These are phyloP conservation scores for Phalacrocorax aristotelis DNA, from an alignment of 2,113 vertebrate species.

Conservation along the genomic window DNA sequence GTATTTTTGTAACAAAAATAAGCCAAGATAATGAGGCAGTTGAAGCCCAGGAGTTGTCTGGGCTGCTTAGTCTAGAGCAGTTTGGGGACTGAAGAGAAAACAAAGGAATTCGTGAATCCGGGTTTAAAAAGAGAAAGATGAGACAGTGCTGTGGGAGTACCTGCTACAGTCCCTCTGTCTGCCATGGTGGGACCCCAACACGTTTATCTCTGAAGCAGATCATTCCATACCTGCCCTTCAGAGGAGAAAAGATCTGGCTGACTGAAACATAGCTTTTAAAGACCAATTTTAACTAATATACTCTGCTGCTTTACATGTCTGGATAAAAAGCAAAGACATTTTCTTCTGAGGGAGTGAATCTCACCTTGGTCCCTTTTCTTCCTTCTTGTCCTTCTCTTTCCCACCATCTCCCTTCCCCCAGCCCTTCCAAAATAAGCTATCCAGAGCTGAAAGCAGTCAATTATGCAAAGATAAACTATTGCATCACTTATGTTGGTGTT, in stretches of 20 bases:
- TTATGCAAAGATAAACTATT: background rate
- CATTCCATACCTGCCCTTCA: background rate
- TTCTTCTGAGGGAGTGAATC: constrained; percentile 13
- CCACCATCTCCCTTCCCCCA: background rate
- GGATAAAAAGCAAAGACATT: background rate
- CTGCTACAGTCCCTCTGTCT: background rate
- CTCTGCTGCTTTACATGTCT: background rate
- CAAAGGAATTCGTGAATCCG: background rate
- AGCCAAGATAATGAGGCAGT: background rate
- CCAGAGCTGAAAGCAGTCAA: background rate
- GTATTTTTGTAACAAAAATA: background rate
- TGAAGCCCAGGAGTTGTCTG: background rate
- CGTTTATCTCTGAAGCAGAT: background rate
- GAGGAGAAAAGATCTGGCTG: background rate
- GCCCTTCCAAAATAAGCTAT: background rate
- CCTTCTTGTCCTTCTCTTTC: background rate
- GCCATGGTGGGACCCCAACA: background rate
- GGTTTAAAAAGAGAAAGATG: background rate
- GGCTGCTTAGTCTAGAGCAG: background rate
- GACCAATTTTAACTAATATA: background rate
- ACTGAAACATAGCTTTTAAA: background rate
- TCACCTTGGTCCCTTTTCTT: background rate
- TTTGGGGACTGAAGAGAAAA: background rate
- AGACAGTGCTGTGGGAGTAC: background rate
- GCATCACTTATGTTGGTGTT: background rate